A percentile compares a stretch with the other conserved stretches of the same genome.
phyloP scores from a whole-genome alignment of 1,140 invertebrate genomes.

The Lepidurus packardi region DNA sequence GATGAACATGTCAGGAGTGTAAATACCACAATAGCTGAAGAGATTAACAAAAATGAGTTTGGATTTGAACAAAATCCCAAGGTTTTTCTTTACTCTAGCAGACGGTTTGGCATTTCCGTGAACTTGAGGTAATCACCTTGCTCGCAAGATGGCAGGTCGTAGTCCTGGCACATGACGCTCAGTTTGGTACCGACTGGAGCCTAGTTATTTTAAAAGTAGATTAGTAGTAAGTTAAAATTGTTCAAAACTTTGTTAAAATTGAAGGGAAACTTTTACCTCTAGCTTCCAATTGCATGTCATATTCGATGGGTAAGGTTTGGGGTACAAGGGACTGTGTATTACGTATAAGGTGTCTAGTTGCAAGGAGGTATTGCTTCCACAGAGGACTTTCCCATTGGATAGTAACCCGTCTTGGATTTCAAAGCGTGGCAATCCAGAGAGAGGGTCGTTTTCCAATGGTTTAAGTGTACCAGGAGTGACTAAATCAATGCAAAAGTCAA shows the following conservation, averaged over 20 bases:
- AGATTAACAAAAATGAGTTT: background rate
- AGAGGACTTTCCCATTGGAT: background rate
- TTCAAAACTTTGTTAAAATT: no score
- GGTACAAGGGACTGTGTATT: background rate
- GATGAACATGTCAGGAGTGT: background rate
- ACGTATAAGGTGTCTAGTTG: background rate
- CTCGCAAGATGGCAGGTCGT: background rate
- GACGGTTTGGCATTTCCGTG: background rate
- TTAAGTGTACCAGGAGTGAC: background rate
- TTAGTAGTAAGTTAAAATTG: no score
- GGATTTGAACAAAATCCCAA: no score
- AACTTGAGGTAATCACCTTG: background rate
- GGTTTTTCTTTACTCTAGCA: background rate
- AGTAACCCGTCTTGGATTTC: background rate
- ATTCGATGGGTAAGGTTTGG: background rate
- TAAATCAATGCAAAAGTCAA: background rate
- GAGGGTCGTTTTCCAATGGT: background rate
- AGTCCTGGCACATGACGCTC: background rate
- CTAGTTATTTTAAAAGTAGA: background rate
- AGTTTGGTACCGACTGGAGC: background rate
- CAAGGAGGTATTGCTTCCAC: background rate
- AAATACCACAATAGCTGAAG: background rate
- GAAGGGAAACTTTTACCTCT: background rate
- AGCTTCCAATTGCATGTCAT: background rate
- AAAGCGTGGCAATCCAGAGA: background rate